Evolutionary conservation across 2,888 invertebrate species (phyloP), one percentile per base, ranked within the genome.

Genomic region (Heliconius erato): DNA sequence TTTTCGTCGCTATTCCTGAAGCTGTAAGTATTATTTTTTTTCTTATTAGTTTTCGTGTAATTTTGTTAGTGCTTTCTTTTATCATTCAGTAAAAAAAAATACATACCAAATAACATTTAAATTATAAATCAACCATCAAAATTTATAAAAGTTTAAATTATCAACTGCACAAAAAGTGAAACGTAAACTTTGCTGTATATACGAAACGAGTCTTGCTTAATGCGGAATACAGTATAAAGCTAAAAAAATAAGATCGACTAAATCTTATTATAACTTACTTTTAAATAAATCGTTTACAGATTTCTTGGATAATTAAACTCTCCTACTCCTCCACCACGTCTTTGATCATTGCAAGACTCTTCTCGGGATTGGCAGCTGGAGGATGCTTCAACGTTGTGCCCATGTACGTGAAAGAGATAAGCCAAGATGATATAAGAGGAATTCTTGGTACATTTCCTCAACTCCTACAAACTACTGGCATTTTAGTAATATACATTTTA

Each of bases 1-100:
- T 96, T 9, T 85, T 94, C 1, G 92, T 96, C 14, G 93, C 95
- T 4, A 78, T 96, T 0, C 96, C 96, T 0, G 95, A 93, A 86
- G 85, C 92, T 23, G 84, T 93, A 65, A 95, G 96, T 49, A 76
- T 11, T 32, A 26, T 23, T 40, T 59, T 40, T n/a, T 11, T 40
- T 59, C 6, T 54, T 54, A 54, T 19, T 19, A 54, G 49, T 19
- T 54, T 54, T 40, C 49, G 49, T 54, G 19, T 54, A 19, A 54
- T 54, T 54, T 54, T 40, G 9, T 40, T 40, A 40, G 40, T 11
- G 40, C 40, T 40, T 40, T 11, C 40, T 11, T 40, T 40, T 40
- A 40, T 40, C 11, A 40, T 40, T 40, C 11, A 40, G 40, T 40
- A 11, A 40, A 40, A 40, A 40, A 40, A 11, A 40, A 40, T 9